Evolutionary conservation across 2,888 invertebrate genomes (phyloP).

Genomic region (Ochropleura leucogaster): DNA sequence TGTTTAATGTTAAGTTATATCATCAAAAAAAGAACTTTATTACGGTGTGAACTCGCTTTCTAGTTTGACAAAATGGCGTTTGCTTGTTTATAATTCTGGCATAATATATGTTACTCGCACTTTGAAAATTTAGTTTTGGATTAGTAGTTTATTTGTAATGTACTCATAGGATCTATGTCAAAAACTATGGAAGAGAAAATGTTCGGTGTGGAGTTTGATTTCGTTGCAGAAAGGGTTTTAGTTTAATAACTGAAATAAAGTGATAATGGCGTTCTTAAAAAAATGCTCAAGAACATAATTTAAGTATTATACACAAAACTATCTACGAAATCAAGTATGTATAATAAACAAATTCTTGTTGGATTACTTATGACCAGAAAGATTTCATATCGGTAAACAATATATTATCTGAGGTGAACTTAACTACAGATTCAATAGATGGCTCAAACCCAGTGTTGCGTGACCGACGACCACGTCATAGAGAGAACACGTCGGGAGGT

Average conservation of each 20-base stretch:
- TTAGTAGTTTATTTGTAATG: slow-evolving; percentile 5
- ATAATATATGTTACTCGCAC: slow-evolving; percentile 12
- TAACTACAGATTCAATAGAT: slow-evolving; percentile 20
- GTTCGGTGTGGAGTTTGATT: not conserved
- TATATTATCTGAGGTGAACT: not conserved
- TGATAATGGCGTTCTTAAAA: not conserved
- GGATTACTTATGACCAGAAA: not conserved
- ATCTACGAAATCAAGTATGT: not conserved
- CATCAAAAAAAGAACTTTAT: slow-evolving; percentile 56
- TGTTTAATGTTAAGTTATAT: slow-evolving; percentile 53
- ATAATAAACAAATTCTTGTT: not conserved
- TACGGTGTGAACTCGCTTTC: slow-evolving; percentile 60
- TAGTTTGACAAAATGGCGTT: slow-evolving; percentile 54
- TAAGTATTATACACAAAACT: not conserved
- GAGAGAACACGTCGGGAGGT: slow-evolving; percentile 38
- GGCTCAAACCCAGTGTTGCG: slow-evolving; percentile 39
- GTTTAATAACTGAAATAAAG: not conserved
- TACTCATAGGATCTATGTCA: not conserved
- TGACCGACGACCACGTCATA: slow-evolving; percentile 8
- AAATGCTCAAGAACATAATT: not conserved
- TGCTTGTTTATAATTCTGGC: slow-evolving; percentile 35
- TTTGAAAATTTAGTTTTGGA: slow-evolving; percentile 24
- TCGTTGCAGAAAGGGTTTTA: not conserved
- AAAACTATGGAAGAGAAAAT: not conserved
- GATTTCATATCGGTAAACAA: not conserved